phyloP scores from a whole-genome alignment of 2,113 vertebrate species.

The Eurypyga helias region DNA sequence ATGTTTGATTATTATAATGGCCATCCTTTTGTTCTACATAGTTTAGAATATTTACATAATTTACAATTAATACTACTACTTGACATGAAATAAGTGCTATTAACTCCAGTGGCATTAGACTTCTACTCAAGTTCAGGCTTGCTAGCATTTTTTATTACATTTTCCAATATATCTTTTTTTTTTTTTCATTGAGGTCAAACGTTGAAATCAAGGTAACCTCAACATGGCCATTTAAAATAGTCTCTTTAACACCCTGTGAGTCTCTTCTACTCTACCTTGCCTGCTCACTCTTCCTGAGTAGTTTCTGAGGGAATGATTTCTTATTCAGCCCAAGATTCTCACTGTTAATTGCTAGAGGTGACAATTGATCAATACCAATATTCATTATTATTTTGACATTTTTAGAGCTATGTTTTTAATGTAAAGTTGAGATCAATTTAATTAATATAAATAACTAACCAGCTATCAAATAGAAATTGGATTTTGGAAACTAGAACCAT shows the following conservation, averaged over 20 bases:
- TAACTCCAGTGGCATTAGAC: background rate
- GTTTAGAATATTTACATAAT: background rate
- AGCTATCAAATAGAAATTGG: background rate
- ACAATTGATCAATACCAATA: background rate
- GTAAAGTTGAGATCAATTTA: background rate
- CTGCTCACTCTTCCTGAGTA: fast-evolving
- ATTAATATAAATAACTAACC: background rate
- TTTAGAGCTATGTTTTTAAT: background rate
- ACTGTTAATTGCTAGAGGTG: background rate
- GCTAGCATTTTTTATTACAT: background rate
- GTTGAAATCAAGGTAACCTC: background rate
- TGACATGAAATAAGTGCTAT: background rate
- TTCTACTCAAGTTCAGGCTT: background rate
- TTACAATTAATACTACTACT: background rate
- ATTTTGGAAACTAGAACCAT: background rate
- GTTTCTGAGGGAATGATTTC: background rate
- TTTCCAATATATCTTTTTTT: background rate
- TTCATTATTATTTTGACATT: background rate
- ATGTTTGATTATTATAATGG: background rate
- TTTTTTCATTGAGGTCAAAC: background rate
- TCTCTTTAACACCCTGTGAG: background rate
- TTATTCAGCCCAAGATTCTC: background rate
- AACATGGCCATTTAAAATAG: background rate
- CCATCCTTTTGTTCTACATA: background rate
- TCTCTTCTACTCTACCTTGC: background rate